Conservation (phyloP, 2,113 vertebrate species). For the Limanda limanda region DNA sequence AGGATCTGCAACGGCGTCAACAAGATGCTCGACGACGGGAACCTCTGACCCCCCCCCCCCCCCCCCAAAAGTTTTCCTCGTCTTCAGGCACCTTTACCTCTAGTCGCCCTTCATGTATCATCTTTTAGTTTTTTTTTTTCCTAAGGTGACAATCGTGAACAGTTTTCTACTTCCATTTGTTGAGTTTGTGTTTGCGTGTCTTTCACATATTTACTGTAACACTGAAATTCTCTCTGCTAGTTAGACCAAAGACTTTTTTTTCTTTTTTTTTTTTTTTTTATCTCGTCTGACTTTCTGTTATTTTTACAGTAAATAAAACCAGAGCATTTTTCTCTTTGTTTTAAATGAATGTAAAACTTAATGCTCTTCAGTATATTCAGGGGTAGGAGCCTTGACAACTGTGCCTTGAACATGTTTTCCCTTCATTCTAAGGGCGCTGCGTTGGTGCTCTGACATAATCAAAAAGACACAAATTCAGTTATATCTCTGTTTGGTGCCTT, state of each 20-base stretch:
- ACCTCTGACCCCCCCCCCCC: constrained; percentile 83
- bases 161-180: constrained; percentile 33
- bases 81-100: constrained; percentile 33
- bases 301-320: constrained; percentile 36
- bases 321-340: constrained; percentile 22
- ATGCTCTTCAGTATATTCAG: constrained; percentile 60
- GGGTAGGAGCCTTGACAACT: constrained; percentile 56
- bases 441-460: constrained; percentile 34
- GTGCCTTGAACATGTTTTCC: constrained; percentile 56
- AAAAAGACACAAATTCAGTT: constrained; percentile 54
- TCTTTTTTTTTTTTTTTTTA: constrained; percentile 37
- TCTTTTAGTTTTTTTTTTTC: constrained; percentile 5
- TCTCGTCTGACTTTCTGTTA: constrained; percentile 16
- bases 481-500: constrained; percentile 38
- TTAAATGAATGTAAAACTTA: constrained; percentile 69
- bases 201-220: constrained; percentile 60
- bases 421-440: constrained; percentile 41
- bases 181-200: constrained; percentile 38
- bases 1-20: constrained; percentile 90
- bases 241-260: constrained; percentile 62
- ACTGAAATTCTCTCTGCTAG: constrained; percentile 44
- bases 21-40: constrained; percentile 93
- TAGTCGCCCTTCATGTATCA: constrained; percentile 4
- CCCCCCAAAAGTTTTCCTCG: neutral
- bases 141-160: constrained; percentile 45